Base-by-base conservation (phyloP, 2,797 vertebrate genomes). In the Cirrhinus mrigala region DNA sequence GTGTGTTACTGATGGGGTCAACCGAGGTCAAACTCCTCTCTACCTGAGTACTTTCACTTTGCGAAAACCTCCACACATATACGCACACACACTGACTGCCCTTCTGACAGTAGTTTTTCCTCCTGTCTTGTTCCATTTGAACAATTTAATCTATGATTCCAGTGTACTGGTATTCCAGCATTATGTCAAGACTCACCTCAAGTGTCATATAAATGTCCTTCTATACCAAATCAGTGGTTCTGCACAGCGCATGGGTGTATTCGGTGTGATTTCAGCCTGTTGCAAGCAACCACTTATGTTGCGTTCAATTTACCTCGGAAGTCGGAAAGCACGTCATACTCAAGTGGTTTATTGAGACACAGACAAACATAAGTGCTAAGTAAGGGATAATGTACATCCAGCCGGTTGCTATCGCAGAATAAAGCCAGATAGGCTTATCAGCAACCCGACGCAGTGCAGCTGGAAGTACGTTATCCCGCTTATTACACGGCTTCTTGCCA, bases 41-140 rank as follows among this genome's bases (percentile, higher is more conserved):
- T 73, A 75, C 54, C 85, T 54, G 85, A 86, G 46, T 76, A 27
- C 64, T n/a, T 68, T 83, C 58, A 77, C 60, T 71, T 62, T 64
- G 37, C 33, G 44, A 77, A 81, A 73, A 68, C 14, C 6, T 20
- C 3, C 64, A 52, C 76, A 44, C 27, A 86, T 71, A 76, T n/a
- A 71, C 46, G 24, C 78, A 75, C 56, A 75, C 68, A 79, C 46
- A 70, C 77, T 33, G 18, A 54, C 27, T 52, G 70, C 58, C 54
- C 29, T 64, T 60, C 68, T 79, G 71, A 79, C 75, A 69, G 79
- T 22, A 66, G n/a, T 81, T 80, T 64, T 52, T 64, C 58, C 33
- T 79, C 71, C 46, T 54, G 37, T 58, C 48, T 68, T 52, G 56
- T 78, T 87, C 46, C 16, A 74, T 54, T 22, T 29, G 50, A 73